Conservation (phyloP, 2,797 vertebrate genomes). For the Chromis chromis region DNA sequence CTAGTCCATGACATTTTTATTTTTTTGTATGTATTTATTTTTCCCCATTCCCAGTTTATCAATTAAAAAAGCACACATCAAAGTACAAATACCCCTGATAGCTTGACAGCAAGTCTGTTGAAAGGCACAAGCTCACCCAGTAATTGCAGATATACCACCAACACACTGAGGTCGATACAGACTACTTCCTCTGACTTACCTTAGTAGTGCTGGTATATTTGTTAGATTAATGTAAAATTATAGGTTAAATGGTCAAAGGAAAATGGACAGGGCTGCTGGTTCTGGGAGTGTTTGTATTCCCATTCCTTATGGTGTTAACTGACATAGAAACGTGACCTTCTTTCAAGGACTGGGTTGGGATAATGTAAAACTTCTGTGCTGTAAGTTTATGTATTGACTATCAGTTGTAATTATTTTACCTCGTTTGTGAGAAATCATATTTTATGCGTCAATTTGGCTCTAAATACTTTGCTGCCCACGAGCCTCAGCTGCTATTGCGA, state of each 20-base stretch:
- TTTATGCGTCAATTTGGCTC: background rate
- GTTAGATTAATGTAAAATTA: too few relatives aligned
- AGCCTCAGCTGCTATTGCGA: background rate
- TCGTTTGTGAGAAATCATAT: background rate
- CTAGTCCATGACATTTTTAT: constrained; percentile 29
- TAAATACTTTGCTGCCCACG: background rate
- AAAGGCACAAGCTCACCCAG: constrained; percentile 17
- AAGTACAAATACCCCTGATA: constrained; percentile 41
- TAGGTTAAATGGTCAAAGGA: background rate
- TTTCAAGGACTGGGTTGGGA: too few relatives aligned
- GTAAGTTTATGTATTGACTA: background rate
- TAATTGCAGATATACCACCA: constrained; percentile 34
- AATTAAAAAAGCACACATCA: constrained; percentile 57
- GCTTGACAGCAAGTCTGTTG: constrained; percentile 30
- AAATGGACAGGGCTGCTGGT: background rate
- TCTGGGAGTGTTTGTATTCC: background rate
- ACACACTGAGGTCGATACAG: constrained; percentile 1
- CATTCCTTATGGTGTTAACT: background rate
- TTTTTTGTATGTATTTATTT: constrained; percentile 49
- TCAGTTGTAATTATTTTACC: background rate
- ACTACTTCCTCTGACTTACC: background rate
- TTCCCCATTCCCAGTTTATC: constrained; percentile 44
- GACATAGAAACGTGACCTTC: background rate
- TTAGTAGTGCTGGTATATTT: too few relatives aligned
- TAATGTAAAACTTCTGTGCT: background rate